These are phyloP conservation scores for Epinephelus moara DNA, from an alignment of 2,113 vertebrate genomes.

Conservation along the genomic window DNA sequence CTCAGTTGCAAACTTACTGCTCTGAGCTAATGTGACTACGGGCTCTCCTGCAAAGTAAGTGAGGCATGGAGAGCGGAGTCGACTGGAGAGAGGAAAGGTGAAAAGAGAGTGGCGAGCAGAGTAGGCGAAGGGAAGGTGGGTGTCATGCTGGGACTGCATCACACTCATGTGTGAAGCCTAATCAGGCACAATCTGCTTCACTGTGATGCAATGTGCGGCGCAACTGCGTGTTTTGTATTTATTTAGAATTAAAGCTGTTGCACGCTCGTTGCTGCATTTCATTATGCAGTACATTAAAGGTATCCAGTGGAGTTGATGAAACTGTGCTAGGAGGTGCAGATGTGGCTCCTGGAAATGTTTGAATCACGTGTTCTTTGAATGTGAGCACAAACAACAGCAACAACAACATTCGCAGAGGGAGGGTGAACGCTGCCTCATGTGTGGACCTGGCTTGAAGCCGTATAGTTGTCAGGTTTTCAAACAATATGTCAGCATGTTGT, in stretches of 20 bases:
- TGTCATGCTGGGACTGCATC: constrained; percentile 58
- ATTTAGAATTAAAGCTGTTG: constrained; percentile 62
- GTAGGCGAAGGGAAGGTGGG: constrained; percentile 60
- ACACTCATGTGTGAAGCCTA: constrained; percentile 54
- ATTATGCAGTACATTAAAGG: constrained; percentile 60
- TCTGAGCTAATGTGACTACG: constrained; percentile 58
- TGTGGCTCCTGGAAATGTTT: constrained; percentile 31
- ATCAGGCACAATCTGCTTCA: constrained; percentile 69
- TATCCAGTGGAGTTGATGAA: constrained; percentile 60
- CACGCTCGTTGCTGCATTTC: constrained; percentile 47
- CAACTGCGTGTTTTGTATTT: constrained; percentile 50
- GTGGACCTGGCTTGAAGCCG: neutral
- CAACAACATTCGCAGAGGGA: neutral
- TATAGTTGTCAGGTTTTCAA: neutral
- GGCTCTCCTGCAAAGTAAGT: constrained; percentile 54
- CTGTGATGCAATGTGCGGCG: constrained; percentile 23
- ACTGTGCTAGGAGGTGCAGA: constrained; percentile 9
- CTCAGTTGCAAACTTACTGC: constrained; percentile 46
- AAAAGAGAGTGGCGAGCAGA: constrained; percentile 42
- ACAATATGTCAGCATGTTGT: neutral
- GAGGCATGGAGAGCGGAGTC: constrained; percentile 11
- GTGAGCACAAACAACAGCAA: constrained; percentile 28
- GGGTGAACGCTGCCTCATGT: too few species aligned
- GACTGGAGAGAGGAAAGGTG: constrained; percentile 17
- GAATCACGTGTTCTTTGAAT: constrained; percentile 9